Percentiles rank a stretch among this genome's conserved stretches.
Evolutionary conservation across 2,797 vertebrate species (phyloP).

Genomic region (Lithobates sylvaticus): DNA sequence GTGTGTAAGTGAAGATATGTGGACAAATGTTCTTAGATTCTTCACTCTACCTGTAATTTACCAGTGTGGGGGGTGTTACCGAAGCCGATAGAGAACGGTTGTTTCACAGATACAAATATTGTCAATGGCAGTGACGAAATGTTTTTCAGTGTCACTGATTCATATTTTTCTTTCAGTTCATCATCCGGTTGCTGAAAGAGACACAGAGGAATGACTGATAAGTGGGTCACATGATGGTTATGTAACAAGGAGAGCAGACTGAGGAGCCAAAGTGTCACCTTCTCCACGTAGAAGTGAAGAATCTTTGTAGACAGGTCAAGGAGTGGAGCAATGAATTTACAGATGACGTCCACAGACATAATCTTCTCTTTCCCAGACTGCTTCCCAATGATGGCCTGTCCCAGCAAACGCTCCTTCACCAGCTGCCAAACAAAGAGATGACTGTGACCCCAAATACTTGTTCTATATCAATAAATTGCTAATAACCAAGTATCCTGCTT

Average conservation of each 20-base stretch:
- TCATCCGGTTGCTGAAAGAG: slow-evolving; percentile 74
- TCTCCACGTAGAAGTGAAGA: slow-evolving; percentile 82
- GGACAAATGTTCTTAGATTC: no score
- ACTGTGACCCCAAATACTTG: background rate
- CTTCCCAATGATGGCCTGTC: slow-evolving; percentile 76
- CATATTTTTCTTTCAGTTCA: slow-evolving; percentile 71
- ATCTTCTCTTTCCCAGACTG: slow-evolving; percentile 72
- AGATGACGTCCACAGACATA: slow-evolving; percentile 80
- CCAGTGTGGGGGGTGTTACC: background rate
- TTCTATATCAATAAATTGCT: background rate
- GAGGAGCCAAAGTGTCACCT: slow-evolving; percentile 75
- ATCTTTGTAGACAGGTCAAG: slow-evolving; percentile 79
- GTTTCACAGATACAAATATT: slow-evolving; percentile 72
- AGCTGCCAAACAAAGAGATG: slow-evolving; percentile 69
- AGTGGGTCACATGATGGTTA: no score
- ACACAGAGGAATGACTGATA: background rate
- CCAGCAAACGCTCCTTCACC: slow-evolving; percentile 82
- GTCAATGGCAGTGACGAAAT: slow-evolving; percentile 78
- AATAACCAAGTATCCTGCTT: background rate
- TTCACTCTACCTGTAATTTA: slow-evolving; percentile 64
- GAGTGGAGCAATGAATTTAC: slow-evolving; percentile 81
- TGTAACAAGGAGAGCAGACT: background rate
- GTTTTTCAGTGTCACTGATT: slow-evolving; percentile 83
- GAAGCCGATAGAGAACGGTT: slow-evolving; percentile 82
- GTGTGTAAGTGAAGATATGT: no score